Base-by-base conservation (phyloP, 2,888 invertebrate genomes). In the Melinaea menophilus region DNA sequence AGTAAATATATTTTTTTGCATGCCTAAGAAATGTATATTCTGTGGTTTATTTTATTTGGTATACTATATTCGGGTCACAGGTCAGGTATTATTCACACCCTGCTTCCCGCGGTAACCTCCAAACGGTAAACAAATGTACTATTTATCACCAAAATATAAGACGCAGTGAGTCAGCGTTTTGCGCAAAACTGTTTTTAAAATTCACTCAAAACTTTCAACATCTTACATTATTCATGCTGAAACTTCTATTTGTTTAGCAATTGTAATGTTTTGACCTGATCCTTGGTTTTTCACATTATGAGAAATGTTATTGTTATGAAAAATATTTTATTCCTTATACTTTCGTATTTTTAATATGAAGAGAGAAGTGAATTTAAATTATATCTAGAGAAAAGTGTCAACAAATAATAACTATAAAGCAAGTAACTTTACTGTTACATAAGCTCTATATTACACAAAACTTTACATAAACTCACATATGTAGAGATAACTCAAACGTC, bases 61-160 rank as follows among this genome's bases (percentile, higher is more conserved):
- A 55, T 62, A 61, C 41, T 54, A 56, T 63, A 63, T 62, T 61
- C 58, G 34, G 67, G 63, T 65, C 63, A 63, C 31, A 56, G 47
- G 55, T 64, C 57, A 65, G 61, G 67, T 61, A 65, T 65, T 61
- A 63, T 67, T 67, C 67, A 67, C 64, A 61, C 63, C 59, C 61
- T 58, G 61, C 65, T 63, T 55, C 51, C 55, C 58, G 34, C 61
- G 56, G 22, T 22, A 22, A 22, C 22, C 22, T 22, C 22, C 63
- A 58, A 62, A 58, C 60, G 58, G 58, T 65, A 65, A 63, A 63
- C 63, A 63, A 63, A 65, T 63, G 65, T 65, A 65, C 65, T 67
- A 62, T 65, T 65, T 65, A 65, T 67, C 65, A 61, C 60, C 56
- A 62, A 55, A 56, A 58, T 62, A 35, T 55, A 55, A 65, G 13